Evolutionary conservation across 2,797 vertebrate genomes (phyloP).

Genomic region (Tragopan temminckii): DNA sequence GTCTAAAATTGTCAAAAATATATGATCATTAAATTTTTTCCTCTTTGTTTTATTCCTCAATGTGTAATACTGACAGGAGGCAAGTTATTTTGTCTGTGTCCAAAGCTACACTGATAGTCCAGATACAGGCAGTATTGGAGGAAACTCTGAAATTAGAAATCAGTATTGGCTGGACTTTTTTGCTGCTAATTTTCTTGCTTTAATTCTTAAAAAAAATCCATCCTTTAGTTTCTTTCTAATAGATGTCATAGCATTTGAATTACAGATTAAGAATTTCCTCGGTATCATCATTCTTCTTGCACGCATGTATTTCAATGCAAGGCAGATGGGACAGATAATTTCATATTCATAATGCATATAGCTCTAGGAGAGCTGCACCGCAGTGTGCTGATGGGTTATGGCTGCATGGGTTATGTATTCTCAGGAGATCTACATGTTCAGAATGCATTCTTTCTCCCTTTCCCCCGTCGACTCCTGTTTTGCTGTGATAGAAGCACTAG

Average conservation of each 20-base stretch:
- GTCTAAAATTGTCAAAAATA: neutral
- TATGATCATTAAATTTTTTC: neutral
- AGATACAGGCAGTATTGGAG: neutral
- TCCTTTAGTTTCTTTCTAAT: neutral
- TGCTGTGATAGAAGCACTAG: conserved; percentile 45
- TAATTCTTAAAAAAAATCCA: conserved; percentile 29
- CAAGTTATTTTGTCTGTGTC: neutral
- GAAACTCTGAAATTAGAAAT: conserved; percentile 12
- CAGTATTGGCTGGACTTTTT: neutral
- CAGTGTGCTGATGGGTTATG: conserved; percentile 40
- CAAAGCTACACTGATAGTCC: neutral
- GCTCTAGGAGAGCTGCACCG: neutral
- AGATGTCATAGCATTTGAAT: neutral
- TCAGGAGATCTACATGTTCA: conserved; percentile 33
- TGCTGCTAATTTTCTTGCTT: conserved; percentile 4
- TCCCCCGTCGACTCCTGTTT: neutral
- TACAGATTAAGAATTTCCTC: conserved; percentile 6
- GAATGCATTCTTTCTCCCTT: conserved; percentile 47
- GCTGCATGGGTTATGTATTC: conserved; percentile 41
- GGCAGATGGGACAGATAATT: conserved; percentile 18
- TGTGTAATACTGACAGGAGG: neutral
- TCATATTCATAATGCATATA: conserved; percentile 51
- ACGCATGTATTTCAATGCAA: neutral
- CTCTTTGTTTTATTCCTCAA: neutral
- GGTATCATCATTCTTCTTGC: neutral